Conservation (phyloP, 2,888 invertebrate species). For the Eueremaeus valkanovi region DNA sequence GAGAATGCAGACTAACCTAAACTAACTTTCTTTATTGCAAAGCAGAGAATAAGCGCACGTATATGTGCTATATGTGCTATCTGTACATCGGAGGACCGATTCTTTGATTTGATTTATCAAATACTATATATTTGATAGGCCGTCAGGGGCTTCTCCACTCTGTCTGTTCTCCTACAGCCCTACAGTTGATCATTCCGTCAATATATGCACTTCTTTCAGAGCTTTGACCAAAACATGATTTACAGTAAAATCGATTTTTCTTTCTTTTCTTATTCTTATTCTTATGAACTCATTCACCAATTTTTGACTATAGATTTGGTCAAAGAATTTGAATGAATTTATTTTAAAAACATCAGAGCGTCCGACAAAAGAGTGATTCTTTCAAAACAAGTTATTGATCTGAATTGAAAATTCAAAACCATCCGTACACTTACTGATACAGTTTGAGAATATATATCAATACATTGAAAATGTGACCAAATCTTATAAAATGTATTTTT, state of each 20-base stretch:
- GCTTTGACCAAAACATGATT: background rate
- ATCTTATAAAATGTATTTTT: no score
- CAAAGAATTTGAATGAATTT: no score
- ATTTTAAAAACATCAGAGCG: no score
- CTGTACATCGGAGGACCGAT: conserved; percentile 9
- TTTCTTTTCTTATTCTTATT: background rate
- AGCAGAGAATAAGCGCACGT: background rate
- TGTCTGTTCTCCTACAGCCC: no score
- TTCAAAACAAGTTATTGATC: no score
- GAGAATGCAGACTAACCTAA: conserved; percentile 11
- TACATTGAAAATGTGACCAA: no score
- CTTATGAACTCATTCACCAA: no score
- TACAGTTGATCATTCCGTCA: background rate
- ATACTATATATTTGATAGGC: conserved; percentile 30
- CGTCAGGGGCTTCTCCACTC: conserved; percentile 8
- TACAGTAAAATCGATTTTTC: background rate
- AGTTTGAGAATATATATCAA: no score
- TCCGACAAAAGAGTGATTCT: no score
- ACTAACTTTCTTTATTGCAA: conserved; percentile 1
- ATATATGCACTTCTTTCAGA: conserved; percentile 1
- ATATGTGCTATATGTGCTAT: background rate
- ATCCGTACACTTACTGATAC: no score
- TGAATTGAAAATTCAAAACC: no score
- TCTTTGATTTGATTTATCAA: conserved; percentile 27
- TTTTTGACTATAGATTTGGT: no score